Conservation (phyloP, 1,140 invertebrate species). For the Gryllus bimaculatus region DNA sequence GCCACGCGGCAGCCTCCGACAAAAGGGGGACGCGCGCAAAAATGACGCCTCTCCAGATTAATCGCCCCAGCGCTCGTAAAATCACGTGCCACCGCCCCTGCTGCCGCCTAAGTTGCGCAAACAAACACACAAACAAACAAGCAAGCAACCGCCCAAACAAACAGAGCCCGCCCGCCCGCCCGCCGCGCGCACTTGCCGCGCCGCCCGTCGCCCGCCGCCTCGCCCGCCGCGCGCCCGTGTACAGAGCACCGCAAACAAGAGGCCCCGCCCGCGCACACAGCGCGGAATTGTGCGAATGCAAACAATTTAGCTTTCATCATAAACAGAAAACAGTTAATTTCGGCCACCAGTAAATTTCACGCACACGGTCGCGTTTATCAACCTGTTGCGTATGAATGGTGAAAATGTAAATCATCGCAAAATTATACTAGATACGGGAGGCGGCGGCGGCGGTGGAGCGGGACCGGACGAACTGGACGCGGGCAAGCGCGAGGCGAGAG, state of each 20-base stretch:
- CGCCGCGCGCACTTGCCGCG: no score
- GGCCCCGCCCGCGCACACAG: neutral
- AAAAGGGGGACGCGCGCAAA: neutral
- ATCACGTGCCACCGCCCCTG: neutral
- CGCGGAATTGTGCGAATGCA: neutral
- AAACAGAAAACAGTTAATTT: conserved; percentile 6
- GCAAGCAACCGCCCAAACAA: neutral
- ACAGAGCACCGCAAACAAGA: neutral
- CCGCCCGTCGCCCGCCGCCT: no score
- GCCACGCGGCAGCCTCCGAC: no score
- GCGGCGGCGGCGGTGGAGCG: no score
- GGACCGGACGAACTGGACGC: no score
- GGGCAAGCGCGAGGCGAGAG: neutral
- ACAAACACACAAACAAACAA: conserved; percentile 1
- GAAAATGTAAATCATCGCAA: neutral
- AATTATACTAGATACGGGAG: neutral
- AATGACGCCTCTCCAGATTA: neutral
- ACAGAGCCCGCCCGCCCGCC: neutral
- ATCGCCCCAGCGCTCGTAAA: neutral
- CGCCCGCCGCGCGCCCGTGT: neutral
- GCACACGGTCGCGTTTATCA: conserved; percentile 2
- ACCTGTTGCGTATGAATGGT: neutral
- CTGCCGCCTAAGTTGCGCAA: neutral
- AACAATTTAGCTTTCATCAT: conserved; percentile 5
- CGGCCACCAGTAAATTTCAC: neutral